Evolutionary conservation across 2,888 invertebrate genomes (phyloP).

Genomic region (Lordiphosa andalusiaca): DNA sequence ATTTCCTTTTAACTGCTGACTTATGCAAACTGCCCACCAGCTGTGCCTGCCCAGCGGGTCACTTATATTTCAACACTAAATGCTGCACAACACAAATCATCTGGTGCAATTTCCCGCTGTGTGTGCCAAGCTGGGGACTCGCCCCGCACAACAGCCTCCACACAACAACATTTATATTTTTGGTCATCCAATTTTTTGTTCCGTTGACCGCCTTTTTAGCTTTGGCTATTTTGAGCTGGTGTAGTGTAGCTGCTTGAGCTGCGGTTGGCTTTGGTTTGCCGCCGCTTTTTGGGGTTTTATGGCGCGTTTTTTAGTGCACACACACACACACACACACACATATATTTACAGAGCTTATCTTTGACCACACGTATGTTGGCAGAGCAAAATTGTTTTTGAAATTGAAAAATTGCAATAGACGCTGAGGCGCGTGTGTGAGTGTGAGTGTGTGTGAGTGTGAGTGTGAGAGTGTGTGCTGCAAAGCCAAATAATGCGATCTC

Average conservation of each 20-base stretch:
- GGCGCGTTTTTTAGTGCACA: constrained; percentile 28
- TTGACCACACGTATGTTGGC: constrained; percentile 77
- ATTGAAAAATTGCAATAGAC: constrained; percentile 76
- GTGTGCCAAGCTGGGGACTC: constrained; percentile 27
- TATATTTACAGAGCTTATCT: constrained; percentile 75
- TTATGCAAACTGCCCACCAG: constrained; percentile 2
- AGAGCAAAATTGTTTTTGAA: constrained; percentile 77
- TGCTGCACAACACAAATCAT: constrained; percentile 75
- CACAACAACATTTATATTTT: constrained; percentile 42
- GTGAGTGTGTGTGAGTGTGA: constrained; percentile 14
- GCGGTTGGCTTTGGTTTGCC: constrained; percentile 65
- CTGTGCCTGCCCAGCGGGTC: constrained; percentile 39
- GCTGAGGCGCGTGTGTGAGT: constrained; percentile 49
- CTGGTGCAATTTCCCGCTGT: constrained; percentile 67
- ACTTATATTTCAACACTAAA: constrained; percentile 57
- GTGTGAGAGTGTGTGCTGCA: constrained; percentile 43
- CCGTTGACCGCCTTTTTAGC: constrained; percentile 63
- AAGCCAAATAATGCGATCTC: constrained; percentile 66
- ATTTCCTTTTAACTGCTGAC: constrained; percentile 4
- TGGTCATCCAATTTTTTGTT: constrained; percentile 19
- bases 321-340: constrained; percentile 13
- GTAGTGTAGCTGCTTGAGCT: constrained; percentile 73
- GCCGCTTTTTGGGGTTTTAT: constrained; percentile 56
- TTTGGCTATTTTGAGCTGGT: constrained; percentile 65
- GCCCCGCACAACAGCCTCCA: constrained; percentile 20